Evolutionary conservation across 1,140 invertebrate genomes (phyloP), one percentile per base, ranked within the genome.

Genomic region (Trichonephila clavipes): DNA sequence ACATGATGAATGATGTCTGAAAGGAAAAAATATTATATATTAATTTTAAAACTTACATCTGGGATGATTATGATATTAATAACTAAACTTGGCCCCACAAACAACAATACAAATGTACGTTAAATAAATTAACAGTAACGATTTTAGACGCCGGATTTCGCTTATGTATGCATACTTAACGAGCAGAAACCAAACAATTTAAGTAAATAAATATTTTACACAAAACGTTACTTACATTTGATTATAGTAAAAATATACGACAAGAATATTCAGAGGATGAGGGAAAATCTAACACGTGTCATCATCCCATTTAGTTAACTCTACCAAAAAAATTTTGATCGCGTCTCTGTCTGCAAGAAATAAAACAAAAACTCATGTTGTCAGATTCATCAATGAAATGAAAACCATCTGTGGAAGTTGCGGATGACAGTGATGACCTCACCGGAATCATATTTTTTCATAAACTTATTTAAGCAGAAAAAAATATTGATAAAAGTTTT

Each of bases 341-440:
- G 72, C 28, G 28, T 77, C 12, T 77, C 72, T 28, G 72, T 77
- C 18, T 77, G 14, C 72, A 77, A 34, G 72, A 77, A 77, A 77
- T 77, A 77, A 77, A 77, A 77, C 72, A 77, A 77, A 77, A 77
- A 77, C 72, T 28, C 24, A 77, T 40, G 72, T 40, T 77, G 72
- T 77, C 72, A 77, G 72, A 77, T 77, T 77, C 28, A 77, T 77
- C 72, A 77, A 77, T 77, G 72, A 77, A 77, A 77, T 77, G 72
- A 77, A 77, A 77, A 77, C 72, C 72, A 77, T 77, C 24, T 77
- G 72, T 77, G 72, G 5, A 16, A 40, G 28, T 77, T 18, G 28
- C 72, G 72, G 72, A 18, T 77, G 18, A 77, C 72, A 77, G 72
- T 40, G 72, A 77, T 77, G 18, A 77, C 14, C 14, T 7, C 5